phyloP scores from a whole-genome alignment of 2,888 invertebrate genomes.

The Calephelis perditalis region DNA sequence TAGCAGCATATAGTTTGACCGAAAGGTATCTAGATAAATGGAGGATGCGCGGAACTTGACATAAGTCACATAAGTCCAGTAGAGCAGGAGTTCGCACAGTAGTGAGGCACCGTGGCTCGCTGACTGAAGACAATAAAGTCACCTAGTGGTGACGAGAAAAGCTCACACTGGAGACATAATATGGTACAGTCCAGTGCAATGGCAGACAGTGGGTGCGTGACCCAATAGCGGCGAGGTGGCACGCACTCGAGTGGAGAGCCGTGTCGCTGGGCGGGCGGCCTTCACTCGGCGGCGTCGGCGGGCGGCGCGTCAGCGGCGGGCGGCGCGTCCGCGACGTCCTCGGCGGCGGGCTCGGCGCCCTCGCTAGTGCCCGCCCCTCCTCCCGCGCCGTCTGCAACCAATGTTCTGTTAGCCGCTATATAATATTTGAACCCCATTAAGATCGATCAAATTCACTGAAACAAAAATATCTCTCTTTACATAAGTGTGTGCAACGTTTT shows the following conservation, averaged over 20 bases:
- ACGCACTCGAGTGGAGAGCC: slow-evolving; percentile 26
- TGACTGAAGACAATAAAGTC: too few species aligned
- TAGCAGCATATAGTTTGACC: too few species aligned
- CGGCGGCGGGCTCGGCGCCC: slow-evolving; percentile 39
- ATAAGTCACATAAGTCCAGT: too few species aligned
- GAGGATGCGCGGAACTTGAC: too few species aligned
- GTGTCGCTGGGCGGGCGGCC: slow-evolving; percentile 17
- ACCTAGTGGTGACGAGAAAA: too few species aligned
- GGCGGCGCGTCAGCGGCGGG: slow-evolving; percentile 46
- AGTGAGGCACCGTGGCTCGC: too few species aligned
- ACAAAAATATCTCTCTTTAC: background rate
- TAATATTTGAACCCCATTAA: slow-evolving; percentile 9
- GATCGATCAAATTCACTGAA: slow-evolving; percentile 12
- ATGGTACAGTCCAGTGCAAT: too few species aligned
- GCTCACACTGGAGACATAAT: too few species aligned
- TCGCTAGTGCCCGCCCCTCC: slow-evolving; percentile 50
- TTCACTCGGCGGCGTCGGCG: slow-evolving; percentile 51
- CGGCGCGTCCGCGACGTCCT: slow-evolving; percentile 41
- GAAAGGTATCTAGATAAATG: too few species aligned
- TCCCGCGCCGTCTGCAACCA: slow-evolving; percentile 36
- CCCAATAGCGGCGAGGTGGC: slow-evolving; percentile 29
- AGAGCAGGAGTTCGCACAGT: too few species aligned
- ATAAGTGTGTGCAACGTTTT: too few species aligned
- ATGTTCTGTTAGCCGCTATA: slow-evolving; percentile 11
- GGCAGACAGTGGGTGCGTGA: slow-evolving; percentile 17